Evolutionary conservation across 1,140 invertebrate genomes (phyloP).

Genomic region (Doryteuthis pealeii): DNA sequence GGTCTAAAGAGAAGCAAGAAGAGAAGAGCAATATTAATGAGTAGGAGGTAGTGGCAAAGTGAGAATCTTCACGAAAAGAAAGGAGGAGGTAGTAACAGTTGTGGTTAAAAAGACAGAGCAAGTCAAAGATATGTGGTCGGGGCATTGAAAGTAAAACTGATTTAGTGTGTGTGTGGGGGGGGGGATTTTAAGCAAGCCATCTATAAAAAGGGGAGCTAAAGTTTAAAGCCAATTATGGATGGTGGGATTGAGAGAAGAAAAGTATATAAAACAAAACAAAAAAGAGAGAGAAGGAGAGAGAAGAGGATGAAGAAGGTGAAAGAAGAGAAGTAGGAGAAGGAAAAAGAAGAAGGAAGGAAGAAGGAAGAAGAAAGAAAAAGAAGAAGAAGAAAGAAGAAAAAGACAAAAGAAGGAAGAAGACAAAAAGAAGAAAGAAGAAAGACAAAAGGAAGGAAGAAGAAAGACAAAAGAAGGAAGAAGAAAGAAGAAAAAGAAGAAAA

Average conservation of each 20-base stretch:
- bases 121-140: too few relatives aligned
- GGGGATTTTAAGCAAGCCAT: too few relatives aligned
- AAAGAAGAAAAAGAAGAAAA: background rate
- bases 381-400: background rate
- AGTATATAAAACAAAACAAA: background rate
- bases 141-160: too few relatives aligned
- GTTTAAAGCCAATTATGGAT: too few relatives aligned
- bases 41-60: too few relatives aligned
- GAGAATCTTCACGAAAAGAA: too few relatives aligned
- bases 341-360: background rate
- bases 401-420: background rate
- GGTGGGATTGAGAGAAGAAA: background rate
- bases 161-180: too few relatives aligned
- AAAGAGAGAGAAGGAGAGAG: slow-evolving; percentile 6
- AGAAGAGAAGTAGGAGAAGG: background rate
- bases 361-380: background rate
- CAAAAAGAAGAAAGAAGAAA: background rate
- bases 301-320: background rate
- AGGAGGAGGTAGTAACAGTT: too few relatives aligned
- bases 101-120: too few relatives aligned
- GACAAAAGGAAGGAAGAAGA: background rate
- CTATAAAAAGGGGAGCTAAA: too few relatives aligned
- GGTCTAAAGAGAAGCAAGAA: too few relatives aligned
- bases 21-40: too few relatives aligned
- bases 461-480: background rate